Evolutionary conservation across 2,888 invertebrate species (phyloP).

Genomic region (Griposia aprilina): DNA sequence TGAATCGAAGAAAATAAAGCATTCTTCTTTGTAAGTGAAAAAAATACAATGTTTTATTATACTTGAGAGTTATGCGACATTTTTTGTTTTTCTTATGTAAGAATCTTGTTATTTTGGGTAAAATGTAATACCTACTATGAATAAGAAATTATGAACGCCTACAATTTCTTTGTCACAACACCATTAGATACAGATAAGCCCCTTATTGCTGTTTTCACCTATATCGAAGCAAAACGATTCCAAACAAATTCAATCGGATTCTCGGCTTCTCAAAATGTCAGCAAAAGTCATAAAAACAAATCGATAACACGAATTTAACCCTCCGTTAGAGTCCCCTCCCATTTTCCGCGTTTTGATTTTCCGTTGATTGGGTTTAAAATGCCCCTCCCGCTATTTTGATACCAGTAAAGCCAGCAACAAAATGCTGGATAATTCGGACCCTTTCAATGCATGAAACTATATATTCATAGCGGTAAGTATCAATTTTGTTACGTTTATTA

Average conservation of each 20-base stretch:
- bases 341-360: slow-evolving; percentile 90
- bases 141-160: slow-evolving; percentile 8
- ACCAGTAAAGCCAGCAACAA: slow-evolving; percentile 79
- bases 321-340: slow-evolving; percentile 86
- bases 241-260: slow-evolving; percentile 63
- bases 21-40: slow-evolving; percentile 18
- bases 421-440: slow-evolving; percentile 78
- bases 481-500: slow-evolving; percentile 65
- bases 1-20: slow-evolving; percentile 4
- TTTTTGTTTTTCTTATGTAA: slow-evolving; percentile 18
- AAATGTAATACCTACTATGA: slow-evolving; percentile 1
- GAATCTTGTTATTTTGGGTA: slow-evolving; percentile 4
- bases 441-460: slow-evolving; percentile 76
- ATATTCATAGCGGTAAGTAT: slow-evolving; percentile 68
- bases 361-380: slow-evolving; percentile 90
- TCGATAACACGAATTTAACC: slow-evolving; percentile 89
- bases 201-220: slow-evolving; percentile 48
- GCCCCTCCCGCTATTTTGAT: slow-evolving; percentile 85
- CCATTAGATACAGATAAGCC: slow-evolving; percentile 18
- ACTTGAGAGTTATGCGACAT: slow-evolving; percentile 2
- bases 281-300: slow-evolving; percentile 88
- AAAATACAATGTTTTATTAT: slow-evolving; percentile 27
- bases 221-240: slow-evolving; percentile 43
- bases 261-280: slow-evolving; percentile 78
- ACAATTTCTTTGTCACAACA: neutral